phyloP scores from a whole-genome alignment of 2,113 vertebrate species.

The Reinhardtius hippoglossoides region DNA sequence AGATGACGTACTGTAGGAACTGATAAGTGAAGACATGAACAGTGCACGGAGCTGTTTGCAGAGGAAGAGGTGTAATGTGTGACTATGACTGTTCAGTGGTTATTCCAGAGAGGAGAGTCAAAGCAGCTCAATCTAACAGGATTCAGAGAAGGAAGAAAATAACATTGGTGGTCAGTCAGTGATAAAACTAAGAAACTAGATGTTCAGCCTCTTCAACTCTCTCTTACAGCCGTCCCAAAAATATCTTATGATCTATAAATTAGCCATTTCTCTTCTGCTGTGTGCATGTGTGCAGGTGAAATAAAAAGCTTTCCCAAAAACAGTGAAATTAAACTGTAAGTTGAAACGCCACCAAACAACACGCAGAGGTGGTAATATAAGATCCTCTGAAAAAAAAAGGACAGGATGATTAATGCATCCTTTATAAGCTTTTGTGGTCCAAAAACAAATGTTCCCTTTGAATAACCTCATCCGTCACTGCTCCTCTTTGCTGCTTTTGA shows the following conservation, averaged over 20 bases:
- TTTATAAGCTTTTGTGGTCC: conserved; percentile 45
- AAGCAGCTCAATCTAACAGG: neutral
- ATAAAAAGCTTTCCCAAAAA: conserved; percentile 5
- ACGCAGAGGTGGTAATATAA: conserved; percentile 16
- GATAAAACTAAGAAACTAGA: no score
- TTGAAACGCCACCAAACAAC: neutral
- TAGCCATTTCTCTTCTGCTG: neutral
- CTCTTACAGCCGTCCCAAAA: no score
- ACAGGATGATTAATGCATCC: conserved; percentile 34
- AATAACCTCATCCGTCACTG: conserved; percentile 32
- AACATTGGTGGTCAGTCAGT: neutral
- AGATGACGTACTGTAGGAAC: neutral
- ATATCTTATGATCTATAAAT: neutral
- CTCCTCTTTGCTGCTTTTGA: conserved; percentile 26
- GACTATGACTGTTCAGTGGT: conserved; percentile 17
- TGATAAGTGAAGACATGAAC: neutral
- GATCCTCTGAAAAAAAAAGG: conserved; percentile 8
- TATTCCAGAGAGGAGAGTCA: neutral
- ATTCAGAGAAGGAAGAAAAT: neutral
- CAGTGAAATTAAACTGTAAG: neutral
- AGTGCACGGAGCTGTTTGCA: no score
- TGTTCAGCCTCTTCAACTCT: no score
- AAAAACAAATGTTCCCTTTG: conserved; percentile 58
- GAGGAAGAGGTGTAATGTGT: conserved; percentile 1
- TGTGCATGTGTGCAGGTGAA: conserved; percentile 1